Base-by-base conservation (phyloP, 2,888 invertebrate species). In the Melanotus villosus region DNA sequence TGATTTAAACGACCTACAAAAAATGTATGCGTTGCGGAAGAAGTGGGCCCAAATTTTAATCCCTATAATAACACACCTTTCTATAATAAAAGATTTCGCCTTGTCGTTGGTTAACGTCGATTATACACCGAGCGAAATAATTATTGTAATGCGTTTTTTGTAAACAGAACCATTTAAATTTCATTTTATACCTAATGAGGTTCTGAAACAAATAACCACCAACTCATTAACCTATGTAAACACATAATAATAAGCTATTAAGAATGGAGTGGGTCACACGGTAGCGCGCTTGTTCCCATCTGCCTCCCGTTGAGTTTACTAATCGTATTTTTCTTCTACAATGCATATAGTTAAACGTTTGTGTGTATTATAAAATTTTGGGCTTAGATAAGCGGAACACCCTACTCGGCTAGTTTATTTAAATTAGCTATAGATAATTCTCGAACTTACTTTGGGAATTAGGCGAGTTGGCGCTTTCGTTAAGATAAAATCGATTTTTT, bases 191-290 rank as follows among this genome's bases (percentile, higher is more conserved):
- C 19, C 43, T 66, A 66, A 59, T 50, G 59, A 66, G 66, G 59
- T 66, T 70, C 60, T 65, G 47, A 65, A 70, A 65, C 54, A 70
- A 70, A 70, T 70, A 66, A 70, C 60, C 54, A 38, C 21, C 47
- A 56, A 63, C 57, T 58, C 58, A 70, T 66, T 56, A 65, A 62
- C 58, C 58, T 63, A 64, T 67, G 67, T 63, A 70, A 70, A 67
- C 70, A 67, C 59, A 58, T 56, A 68, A 70, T 70, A 66, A 67
- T 64, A 64, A 64, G 57, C 57, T 68, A 70, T 70, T 70, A 70
- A 58, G 32, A n/a, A 21, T 57, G 43, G 57, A 57, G 45, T 52
- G 58, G 57, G 59, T 63, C 58, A 57, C 57, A 64, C 67, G 57
- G 64, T 70, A 70, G 70, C 70, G 58, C 36, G 57, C 52, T 70